phyloP scores from a whole-genome alignment of 2,888 invertebrate species.

The Metellina segmentata region DNA sequence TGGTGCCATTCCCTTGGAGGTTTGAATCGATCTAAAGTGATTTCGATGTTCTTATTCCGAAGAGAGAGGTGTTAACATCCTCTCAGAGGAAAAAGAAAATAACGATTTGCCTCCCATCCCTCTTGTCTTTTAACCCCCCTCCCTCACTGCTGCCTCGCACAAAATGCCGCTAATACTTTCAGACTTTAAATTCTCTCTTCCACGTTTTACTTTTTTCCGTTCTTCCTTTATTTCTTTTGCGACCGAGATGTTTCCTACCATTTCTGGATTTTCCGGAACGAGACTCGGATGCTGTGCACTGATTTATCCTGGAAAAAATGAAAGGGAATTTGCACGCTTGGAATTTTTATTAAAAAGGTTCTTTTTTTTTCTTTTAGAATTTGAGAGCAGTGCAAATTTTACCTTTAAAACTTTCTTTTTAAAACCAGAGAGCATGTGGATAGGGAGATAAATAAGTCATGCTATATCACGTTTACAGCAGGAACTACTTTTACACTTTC shows the following conservation, averaged over 20 bases:
- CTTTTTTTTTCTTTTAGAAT: neutral
- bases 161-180: slow-evolving; percentile 64
- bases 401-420: no score
- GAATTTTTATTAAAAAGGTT: slow-evolving; percentile 9
- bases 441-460: no score
- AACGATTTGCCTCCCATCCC: slow-evolving; percentile 53
- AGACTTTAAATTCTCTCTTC: slow-evolving; percentile 61
- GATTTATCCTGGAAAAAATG: slow-evolving; percentile 9
- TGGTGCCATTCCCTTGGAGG: slow-evolving; percentile 65
- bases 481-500: no score
- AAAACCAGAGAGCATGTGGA: no score
- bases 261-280: slow-evolving; percentile 40
- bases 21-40: slow-evolving; percentile 74
- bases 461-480: no score
- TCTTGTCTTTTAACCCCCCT: slow-evolving; percentile 42
- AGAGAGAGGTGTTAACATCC: slow-evolving; percentile 71
- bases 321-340: neutral
- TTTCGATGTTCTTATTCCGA: slow-evolving; percentile 74
- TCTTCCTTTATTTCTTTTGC: neutral
- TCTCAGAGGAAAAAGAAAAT: slow-evolving; percentile 53
- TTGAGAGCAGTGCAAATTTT: neutral
- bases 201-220: neutral
- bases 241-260: slow-evolving; percentile 29
- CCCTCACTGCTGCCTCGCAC: slow-evolving; percentile 13
- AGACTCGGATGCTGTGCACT: slow-evolving; percentile 13